Evolutionary conservation across 2,797 vertebrate genomes (phyloP).

Genomic region (Sibirionetta formosa): DNA sequence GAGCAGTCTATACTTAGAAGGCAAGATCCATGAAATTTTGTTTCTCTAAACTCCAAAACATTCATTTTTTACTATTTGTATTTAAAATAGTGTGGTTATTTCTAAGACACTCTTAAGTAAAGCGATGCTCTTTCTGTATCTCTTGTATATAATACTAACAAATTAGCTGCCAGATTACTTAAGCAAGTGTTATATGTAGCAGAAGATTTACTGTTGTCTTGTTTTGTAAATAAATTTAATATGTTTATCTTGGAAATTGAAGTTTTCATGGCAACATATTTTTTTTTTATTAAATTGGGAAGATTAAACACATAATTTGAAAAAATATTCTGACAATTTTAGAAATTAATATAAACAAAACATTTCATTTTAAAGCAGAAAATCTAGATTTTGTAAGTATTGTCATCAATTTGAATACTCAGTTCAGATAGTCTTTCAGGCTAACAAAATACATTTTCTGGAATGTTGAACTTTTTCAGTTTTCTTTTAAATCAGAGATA

Average conservation of each 20-base stretch:
- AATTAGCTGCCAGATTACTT: not conserved
- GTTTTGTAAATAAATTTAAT: not conserved
- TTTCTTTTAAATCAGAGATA: not conserved
- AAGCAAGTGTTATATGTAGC: not conserved
- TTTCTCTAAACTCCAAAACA: not conserved
- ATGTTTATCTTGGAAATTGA: not conserved
- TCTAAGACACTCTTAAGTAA: not conserved
- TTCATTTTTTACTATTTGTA: not conserved
- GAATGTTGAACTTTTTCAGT: not conserved
- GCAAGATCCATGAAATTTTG: not conserved
- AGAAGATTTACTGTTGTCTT: slow-evolving; percentile 11
- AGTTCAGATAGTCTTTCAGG: not conserved
- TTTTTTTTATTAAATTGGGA: not conserved
- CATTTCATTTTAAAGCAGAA: not conserved
- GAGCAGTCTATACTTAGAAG: not conserved
- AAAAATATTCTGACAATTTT: not conserved
- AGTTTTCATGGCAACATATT: not conserved
- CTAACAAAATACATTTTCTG: not conserved
- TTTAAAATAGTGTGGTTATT: not conserved
- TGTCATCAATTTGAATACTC: not conserved
- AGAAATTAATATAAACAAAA: not conserved
- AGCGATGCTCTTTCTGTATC: not conserved
- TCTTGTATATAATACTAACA: not conserved
- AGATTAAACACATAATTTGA: not conserved
- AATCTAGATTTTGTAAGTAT: not conserved